phyloP scores from a whole-genome alignment of 2,113 vertebrate genomes.

The Rissa tridactyla region DNA sequence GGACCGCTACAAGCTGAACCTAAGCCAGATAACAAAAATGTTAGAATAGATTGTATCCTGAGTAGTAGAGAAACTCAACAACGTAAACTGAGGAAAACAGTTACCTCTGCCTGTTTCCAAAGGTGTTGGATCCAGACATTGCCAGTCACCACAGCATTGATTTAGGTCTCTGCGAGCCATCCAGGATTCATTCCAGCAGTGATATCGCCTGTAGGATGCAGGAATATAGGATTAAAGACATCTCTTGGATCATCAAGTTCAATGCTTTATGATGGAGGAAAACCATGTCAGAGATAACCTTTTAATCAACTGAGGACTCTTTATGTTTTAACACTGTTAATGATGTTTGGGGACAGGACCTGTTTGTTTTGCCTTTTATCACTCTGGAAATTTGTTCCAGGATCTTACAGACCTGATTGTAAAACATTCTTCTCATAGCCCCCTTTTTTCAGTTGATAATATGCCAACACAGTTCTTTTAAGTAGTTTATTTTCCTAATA shows the following conservation, averaged over 20 bases:
- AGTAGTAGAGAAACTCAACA: background rate
- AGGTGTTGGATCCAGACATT: constrained; percentile 62
- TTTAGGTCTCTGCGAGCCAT: constrained; percentile 56
- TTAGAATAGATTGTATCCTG: background rate
- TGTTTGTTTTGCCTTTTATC: background rate
- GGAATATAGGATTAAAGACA: background rate
- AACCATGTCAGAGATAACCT: background rate
- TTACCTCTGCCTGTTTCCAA: constrained; percentile 54
- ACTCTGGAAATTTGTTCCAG: background rate
- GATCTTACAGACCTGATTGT: background rate
- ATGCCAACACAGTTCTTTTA: background rate
- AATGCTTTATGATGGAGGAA: background rate
- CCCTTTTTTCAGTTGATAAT: background rate
- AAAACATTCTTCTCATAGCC: background rate
- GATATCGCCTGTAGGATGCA: constrained; percentile 24
- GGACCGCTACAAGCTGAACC: constrained; percentile 62
- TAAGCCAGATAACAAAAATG: background rate
- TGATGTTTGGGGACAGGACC: background rate
- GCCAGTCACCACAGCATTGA: constrained; percentile 54
- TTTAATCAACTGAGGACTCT: background rate
- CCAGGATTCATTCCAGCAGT: constrained; percentile 62
- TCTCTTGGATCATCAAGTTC: background rate
- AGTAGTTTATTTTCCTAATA: background rate
- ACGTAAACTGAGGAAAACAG: background rate
- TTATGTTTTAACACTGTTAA: background rate